Evolutionary conservation across 2,888 invertebrate species (phyloP), one percentile per base, ranked within the genome.

Genomic region (Epinotia demarniana): DNA sequence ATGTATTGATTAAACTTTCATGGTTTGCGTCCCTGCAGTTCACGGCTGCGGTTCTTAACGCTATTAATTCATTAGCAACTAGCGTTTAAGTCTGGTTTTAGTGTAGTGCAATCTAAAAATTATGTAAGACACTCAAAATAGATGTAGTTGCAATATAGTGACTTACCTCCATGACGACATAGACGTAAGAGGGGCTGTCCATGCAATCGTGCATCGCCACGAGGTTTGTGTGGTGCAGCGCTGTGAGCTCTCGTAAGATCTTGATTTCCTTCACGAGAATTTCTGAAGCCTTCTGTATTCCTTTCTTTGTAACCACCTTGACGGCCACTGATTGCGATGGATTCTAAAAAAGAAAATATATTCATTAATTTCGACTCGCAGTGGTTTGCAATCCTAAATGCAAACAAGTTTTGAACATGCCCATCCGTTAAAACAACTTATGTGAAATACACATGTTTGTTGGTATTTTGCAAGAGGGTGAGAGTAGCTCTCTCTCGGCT

Each of bases 231-330:
- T 99, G 99, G 91, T 99, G 98, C 72, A 99, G 95, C 89, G 98
- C 98, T 39, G 99, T 99, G 86, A 99, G 94, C 94, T 99, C 99
- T 95, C 99, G 98, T 72, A 99, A 95, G 86, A 99, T 99, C 94
- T 99, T 99, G 81, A 99, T 99, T 95, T 99, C 99, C 90, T 99
- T 99, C 78, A 98, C 98, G 63, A 99, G 96, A 79, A 99, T 95
- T 92, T 98, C 99, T 90, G 99, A 99, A 66, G 99, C 99, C 92
- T 99, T 99, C 76, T 98, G 97, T 83, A 99, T 95, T 86, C 98
- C 99, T 93, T 99, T 99, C 95, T 99, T 99, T 19, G 98, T 98
- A 80, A 99, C 99, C 88, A 98, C 98, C 94, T 99, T 99, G 80
- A 99, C 98, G 81, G 99, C 99, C 79, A 99, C 99, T 46, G 97